Evolutionary conservation across 2,797 vertebrate species (phyloP).

Genomic region (Pipistrellus pygmaeus): DNA sequence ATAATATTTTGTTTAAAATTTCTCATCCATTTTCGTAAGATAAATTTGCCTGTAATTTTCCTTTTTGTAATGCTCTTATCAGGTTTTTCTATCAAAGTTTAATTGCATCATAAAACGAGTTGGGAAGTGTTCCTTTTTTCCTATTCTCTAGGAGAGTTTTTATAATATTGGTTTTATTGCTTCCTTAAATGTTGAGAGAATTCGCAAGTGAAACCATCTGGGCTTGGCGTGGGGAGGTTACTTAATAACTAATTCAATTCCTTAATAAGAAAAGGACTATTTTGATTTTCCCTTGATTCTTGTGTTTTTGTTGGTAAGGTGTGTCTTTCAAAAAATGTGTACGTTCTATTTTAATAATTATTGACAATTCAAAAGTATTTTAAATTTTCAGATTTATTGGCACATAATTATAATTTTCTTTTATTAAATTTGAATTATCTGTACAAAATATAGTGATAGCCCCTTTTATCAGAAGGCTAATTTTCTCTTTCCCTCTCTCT

Average conservation of each 20-base stretch:
- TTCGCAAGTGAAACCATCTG: constrained; percentile 61
- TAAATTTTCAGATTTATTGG: neutral
- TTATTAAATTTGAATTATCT: constrained; percentile 25
- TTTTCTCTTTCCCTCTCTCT: neutral
- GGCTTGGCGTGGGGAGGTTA: neutral
- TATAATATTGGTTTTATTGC: constrained; percentile 55
- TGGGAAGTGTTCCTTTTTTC: constrained; percentile 47
- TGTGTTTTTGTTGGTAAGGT: neutral
- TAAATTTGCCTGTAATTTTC: constrained; percentile 44
- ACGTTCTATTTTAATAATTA: constrained; percentile 16
- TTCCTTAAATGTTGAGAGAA: constrained; percentile 53
- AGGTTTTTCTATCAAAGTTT: constrained; percentile 49
- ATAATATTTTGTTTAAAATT: constrained; percentile 19
- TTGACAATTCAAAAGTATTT: neutral
- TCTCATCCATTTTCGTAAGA: constrained; percentile 7
- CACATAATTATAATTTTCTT: neutral
- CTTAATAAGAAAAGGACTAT: constrained; percentile 27
- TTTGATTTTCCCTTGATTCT: constrained; percentile 50
- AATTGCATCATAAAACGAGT: constrained; percentile 46
- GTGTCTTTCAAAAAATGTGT: constrained; percentile 8
- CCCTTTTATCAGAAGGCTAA: neutral
- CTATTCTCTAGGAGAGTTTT: constrained; percentile 33
- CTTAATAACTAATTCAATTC: constrained; percentile 47
- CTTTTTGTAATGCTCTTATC: neutral
- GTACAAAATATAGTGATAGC: neutral